These are phyloP conservation scores for Neomicropteryx cornuta DNA, from an alignment of 1,140 invertebrate species.

Conservation along the genomic window DNA sequence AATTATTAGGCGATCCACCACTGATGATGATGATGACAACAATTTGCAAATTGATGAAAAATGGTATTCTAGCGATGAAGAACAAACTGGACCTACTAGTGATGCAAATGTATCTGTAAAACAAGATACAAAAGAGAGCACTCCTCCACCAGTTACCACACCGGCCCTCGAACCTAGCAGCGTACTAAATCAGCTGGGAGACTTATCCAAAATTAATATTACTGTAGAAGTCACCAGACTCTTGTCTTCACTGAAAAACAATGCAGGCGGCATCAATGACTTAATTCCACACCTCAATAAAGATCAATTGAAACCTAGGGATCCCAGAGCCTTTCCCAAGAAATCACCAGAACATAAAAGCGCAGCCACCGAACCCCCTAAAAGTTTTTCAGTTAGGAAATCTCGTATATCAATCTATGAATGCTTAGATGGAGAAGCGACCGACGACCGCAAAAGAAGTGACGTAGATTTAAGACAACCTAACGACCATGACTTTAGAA, in stretches of 20 bases:
- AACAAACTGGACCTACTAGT: conserved; percentile 22
- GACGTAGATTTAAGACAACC: conserved; percentile 49
- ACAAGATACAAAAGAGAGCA: too few species aligned
- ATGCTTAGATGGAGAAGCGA: conserved; percentile 35
- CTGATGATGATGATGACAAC: conserved; percentile 41
- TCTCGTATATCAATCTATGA: conserved; percentile 36
- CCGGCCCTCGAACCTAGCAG: conserved; percentile 33
- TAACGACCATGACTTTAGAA: conserved; percentile 31
- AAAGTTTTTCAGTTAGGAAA: conserved; percentile 21
- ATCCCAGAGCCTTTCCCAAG: conserved; percentile 18
- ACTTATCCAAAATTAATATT: conserved; percentile 63
- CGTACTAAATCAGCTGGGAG: conserved; percentile 54
- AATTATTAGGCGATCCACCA: conserved; percentile 33
- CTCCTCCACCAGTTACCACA: conserved; percentile 23
- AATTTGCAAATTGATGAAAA: conserved; percentile 50
- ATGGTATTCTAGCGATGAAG: conserved; percentile 70
- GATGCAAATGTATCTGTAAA: too few species aligned
- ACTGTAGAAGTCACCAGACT: conserved; percentile 60
- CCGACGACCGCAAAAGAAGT: conserved; percentile 30
- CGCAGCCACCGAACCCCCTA: conserved; percentile 16
- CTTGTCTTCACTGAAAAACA: conserved; percentile 49
- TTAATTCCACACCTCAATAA: conserved; percentile 15
- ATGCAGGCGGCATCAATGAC: conserved; percentile 27
- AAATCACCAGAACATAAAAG: conserved; percentile 12
- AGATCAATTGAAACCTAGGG: conserved; percentile 11